These are phyloP conservation scores for Dascillus cervinus DNA, from an alignment of 2,888 invertebrate genomes.

Conservation along the genomic window DNA sequence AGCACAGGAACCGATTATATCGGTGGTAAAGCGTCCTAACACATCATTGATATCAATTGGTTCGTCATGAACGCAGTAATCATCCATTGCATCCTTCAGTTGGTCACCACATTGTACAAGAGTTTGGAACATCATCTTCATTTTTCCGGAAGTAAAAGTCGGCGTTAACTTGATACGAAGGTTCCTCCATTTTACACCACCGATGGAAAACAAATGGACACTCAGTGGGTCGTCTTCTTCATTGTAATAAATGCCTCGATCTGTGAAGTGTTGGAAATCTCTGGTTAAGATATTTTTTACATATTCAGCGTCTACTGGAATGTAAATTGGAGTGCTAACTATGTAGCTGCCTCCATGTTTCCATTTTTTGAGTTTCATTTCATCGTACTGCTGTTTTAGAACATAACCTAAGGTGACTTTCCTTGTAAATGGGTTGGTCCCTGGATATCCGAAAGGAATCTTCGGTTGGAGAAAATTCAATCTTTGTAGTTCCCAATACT, in stretches of 20 bases:
- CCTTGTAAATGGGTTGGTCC: background rate
- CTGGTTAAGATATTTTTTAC: constrained; percentile 44
- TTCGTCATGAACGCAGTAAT: constrained; percentile 3
- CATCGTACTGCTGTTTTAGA: background rate
- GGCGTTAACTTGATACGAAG: constrained; percentile 53
- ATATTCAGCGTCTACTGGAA: constrained; percentile 11
- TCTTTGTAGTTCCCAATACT: constrained; percentile 1
- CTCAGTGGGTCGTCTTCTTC: constrained; percentile 49
- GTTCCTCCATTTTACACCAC: constrained; percentile 50
- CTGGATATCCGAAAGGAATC: constrained; percentile 1
- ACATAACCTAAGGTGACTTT: background rate
- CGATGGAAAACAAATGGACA: constrained; percentile 47
- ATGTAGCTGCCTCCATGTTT: constrained; percentile 8
- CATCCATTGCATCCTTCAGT: constrained; percentile 33
- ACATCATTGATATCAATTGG: constrained; percentile 21
- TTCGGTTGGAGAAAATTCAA: background rate
- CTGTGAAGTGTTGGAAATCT: constrained; percentile 52
- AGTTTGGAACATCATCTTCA: constrained; percentile 53
- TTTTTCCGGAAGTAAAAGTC: constrained; percentile 55
- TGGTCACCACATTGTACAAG: constrained; percentile 48
- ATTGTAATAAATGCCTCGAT: constrained; percentile 51
- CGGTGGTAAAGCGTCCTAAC: constrained; percentile 33
- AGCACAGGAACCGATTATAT: constrained; percentile 36
- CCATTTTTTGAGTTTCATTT: background rate
- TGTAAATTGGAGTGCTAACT: constrained; percentile 9